Percentiles rank a stretch among this genome's conserved stretches.
Conservation (phyloP, 2,888 invertebrate species). For the Stenoptilia bipunctidactyla region DNA sequence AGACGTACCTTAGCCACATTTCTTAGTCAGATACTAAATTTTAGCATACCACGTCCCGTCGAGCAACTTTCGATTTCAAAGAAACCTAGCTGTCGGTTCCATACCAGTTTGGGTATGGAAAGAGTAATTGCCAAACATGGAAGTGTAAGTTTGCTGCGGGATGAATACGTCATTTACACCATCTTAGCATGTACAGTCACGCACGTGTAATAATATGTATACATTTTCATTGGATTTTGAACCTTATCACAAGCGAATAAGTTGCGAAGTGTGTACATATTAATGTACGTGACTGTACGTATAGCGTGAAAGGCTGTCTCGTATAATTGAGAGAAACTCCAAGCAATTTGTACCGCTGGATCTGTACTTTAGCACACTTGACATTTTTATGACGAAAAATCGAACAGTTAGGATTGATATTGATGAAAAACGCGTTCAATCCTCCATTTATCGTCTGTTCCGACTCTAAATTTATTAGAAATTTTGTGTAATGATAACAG, state of each 20-base stretch:
- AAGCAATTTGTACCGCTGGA: not conserved
- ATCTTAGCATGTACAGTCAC: too few relatives aligned
- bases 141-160: not conserved
- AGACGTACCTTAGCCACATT: too few relatives aligned
- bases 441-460: too few relatives aligned
- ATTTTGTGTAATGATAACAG: too few relatives aligned
- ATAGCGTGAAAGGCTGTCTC: not conserved
- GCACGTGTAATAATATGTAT: too few relatives aligned
- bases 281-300: too few relatives aligned
- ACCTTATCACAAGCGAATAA: too few relatives aligned
- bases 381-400: not conserved
- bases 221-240: too few relatives aligned
- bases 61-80: conserved; percentile 34
- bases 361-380: not conserved
- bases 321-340: not conserved
- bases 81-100: conserved; percentile 12
- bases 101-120: conserved; percentile 3
- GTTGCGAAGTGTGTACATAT: too few relatives aligned
- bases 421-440: too few relatives aligned
- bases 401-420: too few relatives aligned
- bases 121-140: conserved; percentile 1
- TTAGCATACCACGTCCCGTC: conserved; percentile 38
- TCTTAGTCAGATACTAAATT: conserved; percentile 38
- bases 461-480: too few relatives aligned
- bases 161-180: not conserved